Conservation (phyloP, 2,113 vertebrate species). For the Eretmochelys imbricata region DNA sequence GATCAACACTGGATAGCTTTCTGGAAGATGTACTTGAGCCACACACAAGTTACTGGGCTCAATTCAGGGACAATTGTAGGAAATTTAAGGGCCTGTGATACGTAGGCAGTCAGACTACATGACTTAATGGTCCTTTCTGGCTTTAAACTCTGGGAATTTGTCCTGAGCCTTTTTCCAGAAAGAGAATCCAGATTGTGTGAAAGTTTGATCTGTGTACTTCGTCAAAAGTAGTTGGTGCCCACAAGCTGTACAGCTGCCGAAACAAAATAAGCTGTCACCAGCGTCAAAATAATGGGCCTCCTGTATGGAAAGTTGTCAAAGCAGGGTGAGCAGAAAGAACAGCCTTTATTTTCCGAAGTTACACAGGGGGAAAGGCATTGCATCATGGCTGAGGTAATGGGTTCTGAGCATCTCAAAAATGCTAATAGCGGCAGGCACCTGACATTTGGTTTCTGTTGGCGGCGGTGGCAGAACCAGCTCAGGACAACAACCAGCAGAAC, state of each 20-base stretch:
- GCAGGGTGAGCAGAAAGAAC: neutral
- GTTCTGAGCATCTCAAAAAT: neutral
- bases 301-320: too few relatives aligned
- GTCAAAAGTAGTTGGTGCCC: neutral
- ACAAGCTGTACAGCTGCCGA: neutral
- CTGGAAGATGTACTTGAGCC: neutral
- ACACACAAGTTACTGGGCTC: neutral
- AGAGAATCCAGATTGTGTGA: neutral
- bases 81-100: neutral
- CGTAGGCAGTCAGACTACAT: neutral
- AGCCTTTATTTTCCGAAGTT: neutral
- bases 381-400: neutral
- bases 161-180: neutral
- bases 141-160: neutral
- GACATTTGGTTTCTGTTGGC: neutral
- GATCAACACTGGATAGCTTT: neutral
- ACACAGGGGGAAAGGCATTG: fast-evolving
- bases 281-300: neutral
- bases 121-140: neutral
- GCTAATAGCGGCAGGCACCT: neutral
- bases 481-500: neutral
- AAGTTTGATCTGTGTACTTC: neutral
- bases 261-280: neutral
- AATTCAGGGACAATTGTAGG: neutral
- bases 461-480: neutral